Evolutionary conservation across 2,113 vertebrate species (phyloP), one percentile per base, ranked within the genome.

Genomic region (Misgurnus anguillicaudatus): DNA sequence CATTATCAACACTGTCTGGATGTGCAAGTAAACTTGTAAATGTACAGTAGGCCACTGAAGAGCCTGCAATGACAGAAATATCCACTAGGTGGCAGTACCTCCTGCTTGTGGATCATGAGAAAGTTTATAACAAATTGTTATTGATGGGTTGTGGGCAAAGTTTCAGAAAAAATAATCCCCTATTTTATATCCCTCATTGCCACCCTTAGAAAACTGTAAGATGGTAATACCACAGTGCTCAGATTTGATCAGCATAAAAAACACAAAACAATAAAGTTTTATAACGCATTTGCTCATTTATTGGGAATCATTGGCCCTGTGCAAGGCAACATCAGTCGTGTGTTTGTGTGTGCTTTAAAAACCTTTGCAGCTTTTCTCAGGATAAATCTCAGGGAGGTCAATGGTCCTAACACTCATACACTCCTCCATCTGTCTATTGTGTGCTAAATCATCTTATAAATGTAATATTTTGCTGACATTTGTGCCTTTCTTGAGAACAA

Each of bases 281-380:
- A 63, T 73, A 86, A 71, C 51, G 45, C 48, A 71, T 79, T 68
- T 69, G 21, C 10, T 66, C 19, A 76, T 72, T 75, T 63, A 62
- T 62, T 87, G 82, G 73, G 85, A 78, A 75, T 93, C 92, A 84
- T 92, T 88, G 87, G 86, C 82, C 81, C 86, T 78, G 87, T 87
- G 82, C 85, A 83, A 85, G 80, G 53, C 79, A 79, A 79, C 85
- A 81, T 65, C 80, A 75, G 65, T 51, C 73, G 58, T 71, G 58
- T 71, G 82, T 65, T 68, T 92, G 90, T 92, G 69, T 92, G 91
- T 92, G 91, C 90, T 92, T 91, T 85, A 41, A 78, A 62, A 85
- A 80, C 79, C 85, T 89, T 87, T 91, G 87, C 85, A 82, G 82
- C 83, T 60, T 64, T 73, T 19, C 21, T 42, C 62, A 68, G 48